phyloP scores from a whole-genome alignment of 2,888 invertebrate genomes.

The Oligia strigilis region DNA sequence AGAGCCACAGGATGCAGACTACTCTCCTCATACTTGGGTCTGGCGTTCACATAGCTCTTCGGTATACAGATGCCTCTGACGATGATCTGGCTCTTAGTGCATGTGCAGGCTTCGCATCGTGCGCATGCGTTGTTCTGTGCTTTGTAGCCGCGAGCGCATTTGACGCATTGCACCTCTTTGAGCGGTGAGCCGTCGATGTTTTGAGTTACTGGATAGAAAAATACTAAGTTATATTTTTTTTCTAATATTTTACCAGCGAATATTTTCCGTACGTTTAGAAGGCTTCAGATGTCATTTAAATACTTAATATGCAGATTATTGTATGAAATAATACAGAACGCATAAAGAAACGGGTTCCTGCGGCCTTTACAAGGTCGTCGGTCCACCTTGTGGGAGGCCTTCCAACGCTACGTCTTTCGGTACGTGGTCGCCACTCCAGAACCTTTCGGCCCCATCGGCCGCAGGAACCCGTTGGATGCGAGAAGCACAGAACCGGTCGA shows the following conservation, averaged over 20 bases:
- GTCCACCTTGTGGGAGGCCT: too few relatives aligned
- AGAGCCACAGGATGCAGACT: constrained; percentile 76
- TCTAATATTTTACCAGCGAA: background rate
- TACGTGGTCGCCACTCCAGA: too few relatives aligned
- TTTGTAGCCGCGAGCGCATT: constrained; percentile 82
- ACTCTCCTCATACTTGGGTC: constrained; percentile 81
- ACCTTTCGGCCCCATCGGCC: too few relatives aligned
- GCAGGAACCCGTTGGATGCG: too few relatives aligned
- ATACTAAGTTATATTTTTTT: background rate
- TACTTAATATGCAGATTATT: background rate
- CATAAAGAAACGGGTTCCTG: background rate
- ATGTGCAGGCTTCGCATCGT: constrained; percentile 80
- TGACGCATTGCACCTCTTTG: constrained; percentile 85
- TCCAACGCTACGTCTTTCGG: too few relatives aligned
- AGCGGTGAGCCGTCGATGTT: constrained; percentile 84
- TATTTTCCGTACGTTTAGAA: background rate
- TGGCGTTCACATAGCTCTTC: constrained; percentile 76
- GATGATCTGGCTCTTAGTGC: constrained; percentile 75
- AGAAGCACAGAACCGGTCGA: too few relatives aligned
- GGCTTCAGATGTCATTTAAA: background rate
- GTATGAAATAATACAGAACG: background rate
- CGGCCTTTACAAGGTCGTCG: too few relatives aligned
- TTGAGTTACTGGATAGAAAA: constrained; percentile 79
- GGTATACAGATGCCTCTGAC: constrained; percentile 80
- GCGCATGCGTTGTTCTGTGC: constrained; percentile 76